Conservation (phyloP, 1,140 invertebrate genomes). For the Procambarus virginalis region DNA sequence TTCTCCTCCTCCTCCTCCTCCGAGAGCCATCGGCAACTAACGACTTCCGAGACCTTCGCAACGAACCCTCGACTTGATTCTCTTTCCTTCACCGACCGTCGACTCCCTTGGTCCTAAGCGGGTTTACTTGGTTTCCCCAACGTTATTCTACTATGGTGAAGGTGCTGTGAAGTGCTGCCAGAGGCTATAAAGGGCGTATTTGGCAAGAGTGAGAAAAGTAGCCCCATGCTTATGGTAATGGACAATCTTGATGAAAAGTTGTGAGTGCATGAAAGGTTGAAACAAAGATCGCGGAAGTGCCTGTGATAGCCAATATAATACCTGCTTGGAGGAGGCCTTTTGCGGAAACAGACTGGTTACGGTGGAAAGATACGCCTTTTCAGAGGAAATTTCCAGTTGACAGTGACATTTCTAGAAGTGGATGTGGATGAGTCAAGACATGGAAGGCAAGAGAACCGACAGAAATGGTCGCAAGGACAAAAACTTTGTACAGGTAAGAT, state of each 20-base stretch:
- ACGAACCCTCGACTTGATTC: slow-evolving; percentile 5
- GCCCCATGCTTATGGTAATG: neutral
- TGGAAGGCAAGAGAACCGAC: neutral
- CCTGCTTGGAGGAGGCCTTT: neutral
- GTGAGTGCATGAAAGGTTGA: neutral
- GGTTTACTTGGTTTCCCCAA: neutral
- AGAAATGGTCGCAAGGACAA: neutral
- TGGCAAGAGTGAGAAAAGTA: neutral
- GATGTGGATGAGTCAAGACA: neutral
- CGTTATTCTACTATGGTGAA: neutral
- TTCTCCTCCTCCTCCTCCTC: neutral
- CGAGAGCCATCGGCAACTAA: neutral
- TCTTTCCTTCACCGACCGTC: neutral
- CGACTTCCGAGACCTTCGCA: slow-evolving; percentile 8
- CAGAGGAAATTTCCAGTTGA: neutral
- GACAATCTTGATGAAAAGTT: neutral
- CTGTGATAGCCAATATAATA: neutral
- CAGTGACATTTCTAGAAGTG: neutral
- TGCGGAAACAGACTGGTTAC: neutral
- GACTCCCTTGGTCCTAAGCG: neutral
- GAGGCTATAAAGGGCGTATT: neutral
- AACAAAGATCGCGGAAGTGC: neutral
- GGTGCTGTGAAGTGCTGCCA: neutral
- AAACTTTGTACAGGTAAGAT: slow-evolving; percentile 1
- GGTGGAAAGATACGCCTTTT: neutral